These are phyloP conservation scores for Struthio camelus DNA, from an alignment of 2,113 vertebrate species.

Conservation along the genomic window DNA sequence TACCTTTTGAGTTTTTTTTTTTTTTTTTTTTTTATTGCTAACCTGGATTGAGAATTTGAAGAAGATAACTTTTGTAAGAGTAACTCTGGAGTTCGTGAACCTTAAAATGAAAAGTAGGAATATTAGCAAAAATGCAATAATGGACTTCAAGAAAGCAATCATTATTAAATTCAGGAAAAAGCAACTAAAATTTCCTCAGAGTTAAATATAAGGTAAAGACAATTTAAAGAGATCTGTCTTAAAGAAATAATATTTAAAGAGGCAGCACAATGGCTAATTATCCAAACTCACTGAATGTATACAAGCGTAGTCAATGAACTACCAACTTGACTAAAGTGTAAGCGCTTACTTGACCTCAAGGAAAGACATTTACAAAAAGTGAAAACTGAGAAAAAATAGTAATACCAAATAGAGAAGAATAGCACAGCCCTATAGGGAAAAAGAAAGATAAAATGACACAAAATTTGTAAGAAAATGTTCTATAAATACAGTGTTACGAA, in stretches of 20 bases:
- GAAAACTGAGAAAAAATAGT: background rate
- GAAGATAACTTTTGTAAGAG: background rate
- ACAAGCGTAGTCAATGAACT: background rate
- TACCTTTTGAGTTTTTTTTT: no score
- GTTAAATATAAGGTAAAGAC: background rate
- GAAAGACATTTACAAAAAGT: background rate
- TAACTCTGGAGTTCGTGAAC: background rate
- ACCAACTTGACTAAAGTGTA: background rate
- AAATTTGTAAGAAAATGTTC: accelerated
- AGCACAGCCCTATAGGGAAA: background rate
- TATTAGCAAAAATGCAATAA: background rate
- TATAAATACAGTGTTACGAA: background rate
- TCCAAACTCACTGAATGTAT: background rate
- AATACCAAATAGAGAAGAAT: background rate
- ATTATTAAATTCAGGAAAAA: background rate
- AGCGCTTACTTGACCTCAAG: background rate
- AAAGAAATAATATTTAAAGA: background rate
- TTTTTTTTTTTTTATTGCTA: background rate
- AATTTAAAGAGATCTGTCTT: background rate
- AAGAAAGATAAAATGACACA: background rate
- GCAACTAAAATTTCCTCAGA: background rate
- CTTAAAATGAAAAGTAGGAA: background rate
- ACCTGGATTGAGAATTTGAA: background rate
- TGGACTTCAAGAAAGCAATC: background rate
- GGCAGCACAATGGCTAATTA: background rate